These are phyloP conservation scores for Agriopis leucophaearia DNA, from an alignment of 2,888 invertebrate species.

Conservation along the genomic window DNA sequence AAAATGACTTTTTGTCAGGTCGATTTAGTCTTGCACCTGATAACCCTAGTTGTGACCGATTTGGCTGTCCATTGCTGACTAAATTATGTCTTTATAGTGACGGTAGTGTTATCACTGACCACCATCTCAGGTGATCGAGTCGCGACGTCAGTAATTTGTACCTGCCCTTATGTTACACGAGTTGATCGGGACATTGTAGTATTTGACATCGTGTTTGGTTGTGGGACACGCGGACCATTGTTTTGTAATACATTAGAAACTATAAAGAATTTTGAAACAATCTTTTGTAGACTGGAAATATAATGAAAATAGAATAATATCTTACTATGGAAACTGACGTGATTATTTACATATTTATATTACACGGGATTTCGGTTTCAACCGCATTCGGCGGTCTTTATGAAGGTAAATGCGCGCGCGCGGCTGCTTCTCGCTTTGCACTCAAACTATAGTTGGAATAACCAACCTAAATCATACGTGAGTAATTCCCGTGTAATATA, in stretches of 20 bases:
- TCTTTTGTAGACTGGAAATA: too few relatives aligned
- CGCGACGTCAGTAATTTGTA: constrained; percentile 79
- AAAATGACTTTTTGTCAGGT: background rate
- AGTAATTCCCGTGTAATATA: too few relatives aligned
- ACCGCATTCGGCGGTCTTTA: too few relatives aligned
- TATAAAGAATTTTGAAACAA: too few relatives aligned
- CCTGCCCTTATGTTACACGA: constrained; percentile 72
- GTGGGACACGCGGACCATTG: constrained; percentile 37
- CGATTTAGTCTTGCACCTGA: background rate
- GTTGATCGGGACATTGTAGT: constrained; percentile 60
- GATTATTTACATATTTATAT: too few relatives aligned
- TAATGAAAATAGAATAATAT: too few relatives aligned
- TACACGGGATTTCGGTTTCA: too few relatives aligned
- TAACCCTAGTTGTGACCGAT: constrained; percentile 36
- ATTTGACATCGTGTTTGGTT: constrained; percentile 43
- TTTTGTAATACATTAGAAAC: background rate
- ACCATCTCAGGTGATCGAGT: constrained; percentile 79
- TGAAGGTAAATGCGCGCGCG: too few relatives aligned
- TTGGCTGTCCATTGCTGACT: constrained; percentile 79
- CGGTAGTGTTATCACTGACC: constrained; percentile 73
- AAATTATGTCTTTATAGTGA: constrained; percentile 85
- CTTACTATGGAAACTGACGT: too few relatives aligned
- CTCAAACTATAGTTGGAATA: too few relatives aligned
- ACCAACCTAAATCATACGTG: too few relatives aligned
- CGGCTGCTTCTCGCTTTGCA: too few relatives aligned